phyloP scores from a whole-genome alignment of 2,113 vertebrate species.

The Melanocharis versteri region DNA sequence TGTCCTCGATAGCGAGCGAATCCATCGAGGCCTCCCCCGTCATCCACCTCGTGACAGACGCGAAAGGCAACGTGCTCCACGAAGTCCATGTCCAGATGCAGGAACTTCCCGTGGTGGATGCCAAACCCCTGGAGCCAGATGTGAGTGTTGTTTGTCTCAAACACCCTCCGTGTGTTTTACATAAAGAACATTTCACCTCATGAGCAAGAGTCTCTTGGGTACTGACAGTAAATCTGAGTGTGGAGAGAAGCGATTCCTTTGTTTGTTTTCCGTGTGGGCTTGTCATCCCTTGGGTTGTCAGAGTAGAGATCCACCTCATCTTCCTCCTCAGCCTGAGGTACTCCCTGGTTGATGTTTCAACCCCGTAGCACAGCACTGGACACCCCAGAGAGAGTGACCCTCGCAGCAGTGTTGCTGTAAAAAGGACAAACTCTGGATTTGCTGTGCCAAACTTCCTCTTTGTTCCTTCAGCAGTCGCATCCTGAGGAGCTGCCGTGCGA shows the following conservation, averaged over 20 bases:
- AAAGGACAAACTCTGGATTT: background rate
- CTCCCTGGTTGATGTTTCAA: background rate
- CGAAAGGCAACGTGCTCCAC: conserved; percentile 85
- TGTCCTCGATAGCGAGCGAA: conserved; percentile 28
- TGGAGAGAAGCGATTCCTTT: background rate
- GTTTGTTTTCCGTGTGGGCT: background rate
- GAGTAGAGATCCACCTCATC: background rate
- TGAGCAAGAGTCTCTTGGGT: background rate
- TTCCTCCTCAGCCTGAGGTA: background rate
- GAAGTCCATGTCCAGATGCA: conserved; percentile 92
- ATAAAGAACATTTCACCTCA: background rate
- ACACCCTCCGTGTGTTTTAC: fast-evolving
- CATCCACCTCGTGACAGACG: conserved; percentile 85
- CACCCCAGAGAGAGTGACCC: background rate
- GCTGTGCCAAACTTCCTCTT: background rate
- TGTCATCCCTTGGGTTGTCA: background rate
- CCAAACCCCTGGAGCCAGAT: conserved; percentile 59
- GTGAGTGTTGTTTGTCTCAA: conserved; percentile 21
- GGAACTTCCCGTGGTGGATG: conserved; percentile 71
- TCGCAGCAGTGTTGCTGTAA: fast-evolving
- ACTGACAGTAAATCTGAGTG: background rate
- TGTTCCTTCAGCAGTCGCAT: background rate
- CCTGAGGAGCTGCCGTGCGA: conserved; percentile 55
- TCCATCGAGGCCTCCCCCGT: conserved; percentile 74
- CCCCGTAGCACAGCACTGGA: fast-evolving